phyloP scores from a whole-genome alignment of 2,888 invertebrate genomes.

The Alitta virens region DNA sequence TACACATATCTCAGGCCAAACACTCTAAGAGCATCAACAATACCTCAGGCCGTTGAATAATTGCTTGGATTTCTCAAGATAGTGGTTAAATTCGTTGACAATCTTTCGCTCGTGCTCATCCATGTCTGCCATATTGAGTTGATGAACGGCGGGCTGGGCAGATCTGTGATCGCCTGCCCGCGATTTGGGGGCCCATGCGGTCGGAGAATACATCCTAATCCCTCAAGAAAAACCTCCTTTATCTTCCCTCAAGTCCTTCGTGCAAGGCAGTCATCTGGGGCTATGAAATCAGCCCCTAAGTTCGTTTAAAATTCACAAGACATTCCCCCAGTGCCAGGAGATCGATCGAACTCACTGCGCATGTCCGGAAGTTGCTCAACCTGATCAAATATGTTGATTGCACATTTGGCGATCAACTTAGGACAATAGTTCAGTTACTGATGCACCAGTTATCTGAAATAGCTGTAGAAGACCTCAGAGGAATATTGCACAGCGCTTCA shows the following conservation, averaged over 20 bases:
- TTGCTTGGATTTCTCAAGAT: constrained; percentile 94
- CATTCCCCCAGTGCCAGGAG: background rate
- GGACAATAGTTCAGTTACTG: too few species aligned
- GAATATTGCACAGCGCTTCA: too few species aligned
- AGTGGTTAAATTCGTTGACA: constrained; percentile 92
- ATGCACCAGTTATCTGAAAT: too few species aligned
- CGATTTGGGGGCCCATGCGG: constrained; percentile 34
- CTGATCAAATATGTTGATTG: constrained; percentile 1
- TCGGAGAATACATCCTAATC: constrained; percentile 31
- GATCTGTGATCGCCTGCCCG: constrained; percentile 24
- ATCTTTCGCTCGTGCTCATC: constrained; percentile 61
- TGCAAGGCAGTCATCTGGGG: too few species aligned
- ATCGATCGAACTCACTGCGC: background rate
- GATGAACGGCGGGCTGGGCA: constrained; percentile 21
- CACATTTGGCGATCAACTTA: too few species aligned
- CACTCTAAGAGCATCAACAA: constrained; percentile 16
- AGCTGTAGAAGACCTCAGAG: too few species aligned
- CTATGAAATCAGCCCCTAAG: background rate
- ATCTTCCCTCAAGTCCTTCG: too few species aligned
- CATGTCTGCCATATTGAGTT: constrained; percentile 30
- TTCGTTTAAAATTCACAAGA: background rate
- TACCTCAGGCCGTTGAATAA: constrained; percentile 93
- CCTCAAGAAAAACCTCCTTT: too few species aligned
- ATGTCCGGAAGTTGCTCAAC: background rate
- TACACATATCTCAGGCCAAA: too few species aligned